phyloP scores from a whole-genome alignment of 2,113 vertebrate genomes.

The Myotis davidii region DNA sequence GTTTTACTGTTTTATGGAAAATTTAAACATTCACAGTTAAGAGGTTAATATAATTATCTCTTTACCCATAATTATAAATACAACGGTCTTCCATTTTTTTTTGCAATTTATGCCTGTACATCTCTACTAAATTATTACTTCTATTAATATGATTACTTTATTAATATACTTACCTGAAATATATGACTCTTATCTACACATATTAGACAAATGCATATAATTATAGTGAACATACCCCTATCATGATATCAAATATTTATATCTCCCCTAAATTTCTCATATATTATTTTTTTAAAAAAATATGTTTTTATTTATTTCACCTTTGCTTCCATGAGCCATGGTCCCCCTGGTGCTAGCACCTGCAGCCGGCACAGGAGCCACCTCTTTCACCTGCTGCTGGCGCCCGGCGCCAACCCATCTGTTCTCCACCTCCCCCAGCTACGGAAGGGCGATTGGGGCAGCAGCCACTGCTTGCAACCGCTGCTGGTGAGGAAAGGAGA shows the following conservation, averaged over 20 bases:
- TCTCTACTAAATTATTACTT: background rate
- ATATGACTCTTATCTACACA: background rate
- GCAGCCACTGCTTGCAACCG: too few species aligned
- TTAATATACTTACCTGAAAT: background rate
- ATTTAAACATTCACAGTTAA: background rate
- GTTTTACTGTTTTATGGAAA: background rate
- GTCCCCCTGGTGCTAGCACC: too few species aligned
- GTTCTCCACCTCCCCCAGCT: too few species aligned
- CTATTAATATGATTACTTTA: background rate
- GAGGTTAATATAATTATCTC: background rate
- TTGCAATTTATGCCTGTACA: background rate
- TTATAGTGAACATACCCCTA: background rate
- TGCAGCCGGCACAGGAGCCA: too few species aligned
- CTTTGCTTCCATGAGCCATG: too few species aligned
- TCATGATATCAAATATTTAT: background rate
- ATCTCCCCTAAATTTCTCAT: background rate
- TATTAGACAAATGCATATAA: background rate
- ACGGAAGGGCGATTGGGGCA: too few species aligned
- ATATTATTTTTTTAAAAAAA: background rate
- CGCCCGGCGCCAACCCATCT: too few species aligned
- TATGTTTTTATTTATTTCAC: too few species aligned
- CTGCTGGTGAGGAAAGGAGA: too few species aligned
- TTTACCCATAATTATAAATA: background rate
- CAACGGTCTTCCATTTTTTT: background rate
- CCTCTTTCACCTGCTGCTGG: too few species aligned